These are phyloP conservation scores for Netelia fuscicornis DNA, from an alignment of 2,888 invertebrate species.

Conservation along the genomic window DNA sequence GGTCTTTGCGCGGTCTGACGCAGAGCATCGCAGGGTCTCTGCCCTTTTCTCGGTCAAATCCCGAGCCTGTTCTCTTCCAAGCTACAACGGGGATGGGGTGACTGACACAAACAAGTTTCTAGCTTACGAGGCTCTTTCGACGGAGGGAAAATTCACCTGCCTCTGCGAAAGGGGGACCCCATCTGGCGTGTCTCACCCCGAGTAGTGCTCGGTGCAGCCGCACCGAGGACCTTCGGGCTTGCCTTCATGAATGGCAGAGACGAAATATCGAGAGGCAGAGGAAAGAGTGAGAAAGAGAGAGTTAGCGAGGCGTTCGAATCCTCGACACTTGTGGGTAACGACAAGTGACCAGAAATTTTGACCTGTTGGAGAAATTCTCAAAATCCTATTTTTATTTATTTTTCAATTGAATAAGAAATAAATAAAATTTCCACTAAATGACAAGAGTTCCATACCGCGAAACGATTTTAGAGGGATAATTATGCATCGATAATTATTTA, in stretches of 20 bases:
- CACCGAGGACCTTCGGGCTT: slow-evolving; percentile 27
- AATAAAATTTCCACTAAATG: too few relatives aligned
- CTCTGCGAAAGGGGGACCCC: slow-evolving; percentile 7
- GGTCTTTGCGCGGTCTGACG: slow-evolving; percentile 56
- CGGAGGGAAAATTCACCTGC: slow-evolving; percentile 59
- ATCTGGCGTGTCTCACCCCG: background rate
- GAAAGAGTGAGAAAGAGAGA: background rate
- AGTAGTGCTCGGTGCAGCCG: slow-evolving; percentile 34
- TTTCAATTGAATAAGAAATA: too few relatives aligned
- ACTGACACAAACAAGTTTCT: slow-evolving; percentile 65
- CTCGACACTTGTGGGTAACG: too few relatives aligned
- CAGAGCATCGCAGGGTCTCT: slow-evolving; percentile 54
- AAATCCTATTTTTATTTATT: too few relatives aligned
- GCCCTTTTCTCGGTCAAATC: slow-evolving; percentile 63
- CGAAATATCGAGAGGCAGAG: slow-evolving; percentile 3
- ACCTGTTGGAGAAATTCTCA: background rate
- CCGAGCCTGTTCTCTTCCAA: slow-evolving; percentile 30
- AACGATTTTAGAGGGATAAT: too few relatives aligned
- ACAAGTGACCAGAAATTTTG: background rate
- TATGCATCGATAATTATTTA: too few relatives aligned
- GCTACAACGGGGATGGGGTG: slow-evolving; percentile 51
- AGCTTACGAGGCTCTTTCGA: slow-evolving; percentile 44
- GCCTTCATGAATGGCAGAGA: slow-evolving; percentile 9
- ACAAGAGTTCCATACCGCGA: too few relatives aligned
- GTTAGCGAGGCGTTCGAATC: background rate